Conservation (phyloP, 2,888 invertebrate species). For the Quadroppia sp. region DNA sequence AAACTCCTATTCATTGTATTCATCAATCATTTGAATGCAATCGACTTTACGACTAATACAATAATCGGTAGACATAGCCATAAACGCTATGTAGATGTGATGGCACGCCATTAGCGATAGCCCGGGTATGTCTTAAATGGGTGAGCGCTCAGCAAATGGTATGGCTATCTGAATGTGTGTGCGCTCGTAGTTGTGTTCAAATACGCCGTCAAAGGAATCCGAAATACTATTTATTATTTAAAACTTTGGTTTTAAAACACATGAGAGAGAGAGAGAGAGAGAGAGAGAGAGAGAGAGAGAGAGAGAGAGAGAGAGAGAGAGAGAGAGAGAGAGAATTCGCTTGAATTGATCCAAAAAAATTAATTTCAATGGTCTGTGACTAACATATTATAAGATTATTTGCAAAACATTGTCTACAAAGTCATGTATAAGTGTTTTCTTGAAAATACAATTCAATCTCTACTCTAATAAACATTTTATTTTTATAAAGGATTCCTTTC, state of each 20-base stretch:
- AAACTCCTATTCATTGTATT: neutral
- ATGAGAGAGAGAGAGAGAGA: neutral
- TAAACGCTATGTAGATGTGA: constrained; percentile 15
- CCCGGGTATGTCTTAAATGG: neutral
- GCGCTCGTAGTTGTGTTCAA: neutral
- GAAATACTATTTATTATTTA: constrained; percentile 31
- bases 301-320: neutral
- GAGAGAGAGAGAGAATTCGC: neutral
- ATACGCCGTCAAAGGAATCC: constrained; percentile 30
- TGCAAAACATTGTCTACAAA: neutral
- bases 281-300: neutral
- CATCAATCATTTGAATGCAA: constrained; percentile 30
- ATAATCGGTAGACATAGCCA: constrained; percentile 25
- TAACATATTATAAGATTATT: neutral
- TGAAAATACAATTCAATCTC: neutral
- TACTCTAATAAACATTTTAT: neutral
- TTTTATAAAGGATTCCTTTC: neutral
- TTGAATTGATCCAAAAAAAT: neutral
- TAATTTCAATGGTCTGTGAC: neutral
- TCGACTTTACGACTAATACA: neutral
- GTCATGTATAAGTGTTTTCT: neutral
- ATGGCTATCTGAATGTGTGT: neutral
- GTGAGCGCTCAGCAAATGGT: neutral
- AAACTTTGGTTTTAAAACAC: neutral
- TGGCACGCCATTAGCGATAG: constrained; percentile 12